Base-by-base conservation (phyloP, 2,888 invertebrate genomes). In the Platycheirus rosarum region DNA sequence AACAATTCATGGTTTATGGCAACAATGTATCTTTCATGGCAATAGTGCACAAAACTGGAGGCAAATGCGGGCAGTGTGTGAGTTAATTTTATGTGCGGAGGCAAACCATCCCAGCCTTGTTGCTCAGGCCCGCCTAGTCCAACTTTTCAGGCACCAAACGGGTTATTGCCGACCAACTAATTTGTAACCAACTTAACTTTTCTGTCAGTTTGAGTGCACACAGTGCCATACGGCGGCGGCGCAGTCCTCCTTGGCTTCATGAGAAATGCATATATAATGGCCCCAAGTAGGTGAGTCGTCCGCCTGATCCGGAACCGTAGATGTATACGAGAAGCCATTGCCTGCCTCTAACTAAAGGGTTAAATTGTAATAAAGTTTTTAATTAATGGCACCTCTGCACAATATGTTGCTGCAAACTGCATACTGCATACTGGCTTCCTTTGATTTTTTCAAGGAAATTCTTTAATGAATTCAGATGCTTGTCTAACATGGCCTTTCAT, bases 401-500 rank as follows among this genome's bases (percentile, higher is more conserved):
- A 82, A 82, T 82, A 82, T 82, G 82, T 82, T 82, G 71, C 77
- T 77, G 68, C n/a, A n/a, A n/a, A 13, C 16, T 71, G 68, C 66
- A 77, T 77, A 77, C 71, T 77, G 77, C 77, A 71, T 77, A 71
- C 71, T 76, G 76, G 71, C 77, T 77, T 68, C 71, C 76, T 82
- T 82, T 82, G 82, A 82, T 82, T 82, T 82, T n/a, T 82, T 82
- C 80, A 55, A 82, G 84, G 84, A 84, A 84, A 84, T 84, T 84
- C 84, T 74, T 84, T 84, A 84, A 84, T 84, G 84, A 84, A 84
- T 84, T 84, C 84, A 84, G 84, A 84, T 84, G 78, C 69, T 84
- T 84, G 84, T 84, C 84, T 84, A 69, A 84, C 84, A 84, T 78
- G 84, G 73, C 68, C 78, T 84, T 84, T 84, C 84, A 84, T 78